Conservation (phyloP, 2,113 vertebrate species). For the Pongo pygmaeus region DNA sequence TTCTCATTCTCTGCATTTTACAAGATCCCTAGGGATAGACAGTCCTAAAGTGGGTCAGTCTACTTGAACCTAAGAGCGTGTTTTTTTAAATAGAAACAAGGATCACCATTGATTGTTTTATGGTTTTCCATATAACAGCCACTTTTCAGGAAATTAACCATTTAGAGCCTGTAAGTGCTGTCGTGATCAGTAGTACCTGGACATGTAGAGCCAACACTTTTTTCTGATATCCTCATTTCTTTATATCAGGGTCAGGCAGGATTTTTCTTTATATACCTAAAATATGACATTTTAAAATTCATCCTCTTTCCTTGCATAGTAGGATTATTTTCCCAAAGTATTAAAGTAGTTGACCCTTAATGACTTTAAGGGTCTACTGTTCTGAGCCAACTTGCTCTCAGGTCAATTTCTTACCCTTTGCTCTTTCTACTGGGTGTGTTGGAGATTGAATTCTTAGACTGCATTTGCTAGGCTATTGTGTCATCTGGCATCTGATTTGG, state of each 20-base stretch:
- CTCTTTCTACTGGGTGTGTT: background rate
- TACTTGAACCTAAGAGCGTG: background rate
- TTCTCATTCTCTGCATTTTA: background rate
- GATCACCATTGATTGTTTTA: background rate
- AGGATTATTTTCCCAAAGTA: background rate
- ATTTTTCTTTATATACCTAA: slow-evolving; percentile 10
- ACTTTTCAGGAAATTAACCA: background rate
- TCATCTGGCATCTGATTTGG: background rate
- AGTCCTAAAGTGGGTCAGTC: background rate
- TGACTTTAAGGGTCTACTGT: background rate
- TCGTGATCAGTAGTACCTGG: background rate
- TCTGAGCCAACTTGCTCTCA: background rate
- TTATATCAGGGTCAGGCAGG: background rate
- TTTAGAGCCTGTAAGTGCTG: background rate
- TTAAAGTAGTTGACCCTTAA: background rate
- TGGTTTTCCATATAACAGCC: background rate
- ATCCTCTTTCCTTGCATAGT: background rate
- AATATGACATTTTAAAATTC: background rate
- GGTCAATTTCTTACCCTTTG: background rate
- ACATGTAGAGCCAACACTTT: background rate
- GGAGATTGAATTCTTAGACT: background rate
- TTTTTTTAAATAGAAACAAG: background rate
- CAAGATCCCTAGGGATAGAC: background rate
- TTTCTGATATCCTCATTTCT: background rate
- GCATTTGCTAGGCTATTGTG: background rate